Evolutionary conservation across 2,888 invertebrate species (phyloP).

Genomic region (Drosophila longiperda): DNA sequence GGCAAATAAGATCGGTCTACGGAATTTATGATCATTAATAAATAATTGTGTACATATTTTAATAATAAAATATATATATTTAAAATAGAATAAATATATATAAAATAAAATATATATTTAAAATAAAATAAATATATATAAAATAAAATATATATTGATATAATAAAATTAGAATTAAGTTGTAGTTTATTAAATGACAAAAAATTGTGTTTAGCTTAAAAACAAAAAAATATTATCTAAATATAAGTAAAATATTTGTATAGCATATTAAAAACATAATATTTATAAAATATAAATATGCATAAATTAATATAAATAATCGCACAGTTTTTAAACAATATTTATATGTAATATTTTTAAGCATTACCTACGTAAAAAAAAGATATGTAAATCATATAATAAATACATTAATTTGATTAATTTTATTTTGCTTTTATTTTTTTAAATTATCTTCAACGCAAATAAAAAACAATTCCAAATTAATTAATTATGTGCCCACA

Average conservation of each 20-base stretch:
- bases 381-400: fast-evolving
- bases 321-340: fast-evolving
- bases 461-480: not conserved
- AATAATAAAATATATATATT: fast-evolving
- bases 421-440: not conserved
- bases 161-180: too few relatives aligned
- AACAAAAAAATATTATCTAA: not conserved
- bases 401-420: not conserved
- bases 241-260: not conserved
- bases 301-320: not conserved
- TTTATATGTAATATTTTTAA: not conserved
- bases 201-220: fast-evolving
- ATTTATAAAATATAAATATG: too few relatives aligned
- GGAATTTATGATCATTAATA: not conserved
- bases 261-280: too few relatives aligned
- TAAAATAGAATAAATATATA: too few relatives aligned
- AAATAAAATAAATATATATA: too few relatives aligned
- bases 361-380: not conserved
- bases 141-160: not conserved
- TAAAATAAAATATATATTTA: fast-evolving
- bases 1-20: not conserved
- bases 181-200: not conserved
- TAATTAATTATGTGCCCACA: not conserved
- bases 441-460: not conserved
- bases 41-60: not conserved